Evolutionary conservation across 1,140 invertebrate species (phyloP), one percentile per base, ranked within the genome.

Genomic region (Meloidogyne chitwoodi): DNA sequence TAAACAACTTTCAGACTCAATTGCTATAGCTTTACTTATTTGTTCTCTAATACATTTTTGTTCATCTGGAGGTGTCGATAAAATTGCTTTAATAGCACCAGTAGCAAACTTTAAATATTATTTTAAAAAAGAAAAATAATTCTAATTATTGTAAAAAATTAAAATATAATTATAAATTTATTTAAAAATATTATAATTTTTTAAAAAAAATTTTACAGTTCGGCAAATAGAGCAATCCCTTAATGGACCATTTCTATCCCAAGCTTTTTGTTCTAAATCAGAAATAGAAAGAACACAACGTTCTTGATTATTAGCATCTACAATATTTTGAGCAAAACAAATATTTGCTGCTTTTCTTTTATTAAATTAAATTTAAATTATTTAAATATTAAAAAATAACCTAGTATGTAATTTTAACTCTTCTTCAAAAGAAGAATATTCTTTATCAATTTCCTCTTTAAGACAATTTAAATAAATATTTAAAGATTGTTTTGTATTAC

Each of bases 41-140:
- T 86, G 83, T 22, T 68, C 79, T 68, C 85, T 78, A 74, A 86
- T 86, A 74, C 85, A 86, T 65, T 87, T 86, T 67, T 86, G 85
- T 38, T 86, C 85, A 63, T 84, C 85, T 22, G 84, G 77, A 26
- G 85, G 85, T 6, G 85, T 86, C 2, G 82, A 81, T 19, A 87
- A 78, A 4, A 81, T 78, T n/a, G 85, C 85, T 70, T 86, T 86
- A 75, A 86, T 86, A 31, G 85, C 85, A 61, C 85, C 86, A 10
- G 85, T 62, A 29, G 85, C 85, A 70, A 86, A 86, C 81, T 86
- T 63, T 72, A 82, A 78, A 44, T n/a, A 62, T 4, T 19, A 19
- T 29, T 16, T 31, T 24, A n/a, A 24, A 83, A 26, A 16, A 22
- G 63, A 19, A 29, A 79, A 44, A 19, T 11, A 78, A 80, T 24